Evolutionary conservation across 2,888 invertebrate species (phyloP), one percentile per base, ranked within the genome.

Genomic region (Meta bourneti): DNA sequence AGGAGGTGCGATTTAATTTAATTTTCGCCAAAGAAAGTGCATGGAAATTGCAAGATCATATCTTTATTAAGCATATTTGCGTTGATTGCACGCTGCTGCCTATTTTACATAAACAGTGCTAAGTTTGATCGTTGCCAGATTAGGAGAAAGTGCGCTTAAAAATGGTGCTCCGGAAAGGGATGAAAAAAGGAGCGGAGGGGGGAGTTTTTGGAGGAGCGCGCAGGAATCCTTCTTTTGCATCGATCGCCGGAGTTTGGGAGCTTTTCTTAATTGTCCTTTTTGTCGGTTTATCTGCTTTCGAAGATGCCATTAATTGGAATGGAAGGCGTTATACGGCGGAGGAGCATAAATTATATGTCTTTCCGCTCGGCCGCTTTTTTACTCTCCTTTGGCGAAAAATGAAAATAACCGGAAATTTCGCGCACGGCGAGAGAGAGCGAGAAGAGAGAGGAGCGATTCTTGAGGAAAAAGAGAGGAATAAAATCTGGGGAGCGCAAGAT

Each of bases 221-320:
- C 74, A n/a, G 90, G 82, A 72, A 71, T 51, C 19, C 78, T 79
- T 34, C 34, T 34, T 34, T 34, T 34, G 34, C 61, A 61, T 61
- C 61, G 61, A 61, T 61, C 49, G 79, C 34, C 34, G 34, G 34
- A 34, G 61, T 20, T 48, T 48, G 19, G 81, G 61, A 72, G 88
- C 86, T 91, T 91, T 91, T 91, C 91, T 91, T 91, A 91, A 91
- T 91, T 91, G 91, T 91, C 87, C 90, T 91, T 91, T 91, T 91
- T 91, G 91, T 88, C 78, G 91, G 91, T 91, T 91, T 91, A 91
- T 91, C 91, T 87, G 91, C 91, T 83, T 79, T 72, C 91, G 83
- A 91, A 91, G 91, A 91, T 87, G 91, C 90, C 83, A 91, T 91
- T 91, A 91, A 91, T 91, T 91, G 91, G 91, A 87, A 87, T 86